Evolutionary conservation across 2,888 invertebrate genomes (phyloP).

Genomic region (Hipparchia semele): DNA sequence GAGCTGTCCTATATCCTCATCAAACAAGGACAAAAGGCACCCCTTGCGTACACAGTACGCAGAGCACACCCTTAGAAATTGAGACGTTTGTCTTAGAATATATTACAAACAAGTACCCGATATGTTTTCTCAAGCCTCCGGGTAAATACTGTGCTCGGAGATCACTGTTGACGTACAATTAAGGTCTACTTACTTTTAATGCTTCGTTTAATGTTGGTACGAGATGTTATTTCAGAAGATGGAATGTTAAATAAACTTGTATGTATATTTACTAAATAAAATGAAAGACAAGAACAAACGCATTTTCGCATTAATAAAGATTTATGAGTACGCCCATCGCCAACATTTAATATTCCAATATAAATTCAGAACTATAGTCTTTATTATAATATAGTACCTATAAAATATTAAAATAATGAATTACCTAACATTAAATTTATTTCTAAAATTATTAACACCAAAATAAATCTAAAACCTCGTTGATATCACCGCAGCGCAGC

Average conservation of each 20-base stretch:
- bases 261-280: background rate
- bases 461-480: too few relatives aligned
- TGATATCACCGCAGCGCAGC: too few relatives aligned
- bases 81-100: constrained; percentile 65
- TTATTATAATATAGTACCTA: too few relatives aligned
- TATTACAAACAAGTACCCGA: constrained; percentile 51
- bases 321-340: too few relatives aligned
- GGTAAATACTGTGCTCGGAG: constrained; percentile 6
- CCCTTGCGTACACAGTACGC: constrained; percentile 20
- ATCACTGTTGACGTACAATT: constrained; percentile 27
- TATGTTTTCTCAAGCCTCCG: constrained; percentile 36
- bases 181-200: constrained; percentile 20
- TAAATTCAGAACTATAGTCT: too few relatives aligned
- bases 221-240: constrained; percentile 2
- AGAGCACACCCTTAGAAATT: constrained; percentile 47
- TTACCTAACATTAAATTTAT: too few relatives aligned
- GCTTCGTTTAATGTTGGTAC: background rate
- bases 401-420: too few relatives aligned
- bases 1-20: constrained; percentile 26
- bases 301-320: background rate
- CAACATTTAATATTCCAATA: too few relatives aligned
- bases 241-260: background rate
- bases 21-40: constrained; percentile 43
- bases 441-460: too few relatives aligned
- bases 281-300: background rate